Base-by-base conservation (phyloP, 2,113 vertebrate species). In the Callithrix jacchus region DNA sequence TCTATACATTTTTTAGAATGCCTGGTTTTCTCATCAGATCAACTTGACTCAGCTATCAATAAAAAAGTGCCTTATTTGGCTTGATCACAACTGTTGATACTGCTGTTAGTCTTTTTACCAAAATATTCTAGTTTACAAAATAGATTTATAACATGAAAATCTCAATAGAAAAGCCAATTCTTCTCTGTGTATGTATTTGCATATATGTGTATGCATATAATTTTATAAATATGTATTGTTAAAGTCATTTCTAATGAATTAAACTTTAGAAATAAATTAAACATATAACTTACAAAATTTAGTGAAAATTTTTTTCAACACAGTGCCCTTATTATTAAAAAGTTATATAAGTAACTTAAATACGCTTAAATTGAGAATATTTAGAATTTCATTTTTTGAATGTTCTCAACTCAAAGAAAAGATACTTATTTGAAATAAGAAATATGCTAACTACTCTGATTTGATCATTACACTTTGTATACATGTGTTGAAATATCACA, bases 11-110 rank as follows among this genome's bases (percentile, higher is more conserved):
- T 7, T 81, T 89, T 93, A 74, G 83, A 89, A 95, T 89, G 95
- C 37, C 91, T 97, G 95, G 37, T 80, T 97, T 96, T 97, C 68
- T 68, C 21, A 8, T 93, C 73, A 92, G 73, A 76, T 61, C 64
- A 61, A 70, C 80, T 95, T 95, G 77, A 91, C 77, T 92, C 66
- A 95, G 35, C 25, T 94, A 18, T 92, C 74, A 96, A 35, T 80
- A 83, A 90, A 93, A 96, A 91, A 92, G 49, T 91, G 32, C 95
- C n/a, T 89, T 32, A 4, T 94, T 86, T 80, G 47, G 32, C 80
- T 79, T 93, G 27, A 42, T 89, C 81, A 92, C 73, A 92, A 54
- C 61, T 85, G 74, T 37, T 89, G 54, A 79, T 76, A 61, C 1
- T 77, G n/a, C 2, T 77, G n/a, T 7, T 92, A 42, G 42, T 84